Evolutionary conservation across 2,888 invertebrate genomes (phyloP).

Genomic region (Stenodema calcarata): DNA sequence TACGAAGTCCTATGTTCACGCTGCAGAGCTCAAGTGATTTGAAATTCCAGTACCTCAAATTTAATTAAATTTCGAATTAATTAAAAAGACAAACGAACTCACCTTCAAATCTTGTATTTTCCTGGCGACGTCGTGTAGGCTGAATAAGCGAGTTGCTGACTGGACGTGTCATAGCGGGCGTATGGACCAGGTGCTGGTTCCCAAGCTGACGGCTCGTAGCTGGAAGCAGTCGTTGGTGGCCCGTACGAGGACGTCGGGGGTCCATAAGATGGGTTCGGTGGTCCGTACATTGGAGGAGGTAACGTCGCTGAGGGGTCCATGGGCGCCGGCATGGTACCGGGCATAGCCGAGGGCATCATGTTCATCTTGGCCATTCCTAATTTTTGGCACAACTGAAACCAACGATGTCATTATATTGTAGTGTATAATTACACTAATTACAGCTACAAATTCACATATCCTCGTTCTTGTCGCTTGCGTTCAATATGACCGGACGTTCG

Average conservation of each 20-base stretch:
- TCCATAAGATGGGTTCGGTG: conserved; percentile 57
- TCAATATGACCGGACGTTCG: not conserved
- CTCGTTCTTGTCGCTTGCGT: not conserved
- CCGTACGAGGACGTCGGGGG: conserved; percentile 65
- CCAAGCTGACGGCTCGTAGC: conserved; percentile 55
- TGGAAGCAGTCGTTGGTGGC: conserved; percentile 46
- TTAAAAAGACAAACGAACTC: not conserved
- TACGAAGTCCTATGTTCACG: no score
- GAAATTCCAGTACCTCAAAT: no score
- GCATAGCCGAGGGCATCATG: conserved; percentile 65
- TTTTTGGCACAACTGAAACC: conserved; percentile 53
- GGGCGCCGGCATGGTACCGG: conserved; percentile 59
- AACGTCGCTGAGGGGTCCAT: conserved; percentile 65
- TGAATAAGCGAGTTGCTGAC: conserved; percentile 60
- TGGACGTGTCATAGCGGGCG: conserved; percentile 70
- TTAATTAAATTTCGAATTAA: no score
- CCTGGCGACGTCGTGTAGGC: conserved; percentile 59
- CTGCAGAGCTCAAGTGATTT: no score
- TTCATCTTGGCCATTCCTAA: conserved; percentile 62
- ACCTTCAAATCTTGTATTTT: not conserved
- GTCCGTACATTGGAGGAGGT: conserved; percentile 67
- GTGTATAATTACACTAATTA: no score
- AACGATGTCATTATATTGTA: not conserved
- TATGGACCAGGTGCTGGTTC: conserved; percentile 71
- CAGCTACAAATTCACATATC: no score